Evolutionary conservation across 2,888 invertebrate species (phyloP).

Genomic region (Hyalella azteca): DNA sequence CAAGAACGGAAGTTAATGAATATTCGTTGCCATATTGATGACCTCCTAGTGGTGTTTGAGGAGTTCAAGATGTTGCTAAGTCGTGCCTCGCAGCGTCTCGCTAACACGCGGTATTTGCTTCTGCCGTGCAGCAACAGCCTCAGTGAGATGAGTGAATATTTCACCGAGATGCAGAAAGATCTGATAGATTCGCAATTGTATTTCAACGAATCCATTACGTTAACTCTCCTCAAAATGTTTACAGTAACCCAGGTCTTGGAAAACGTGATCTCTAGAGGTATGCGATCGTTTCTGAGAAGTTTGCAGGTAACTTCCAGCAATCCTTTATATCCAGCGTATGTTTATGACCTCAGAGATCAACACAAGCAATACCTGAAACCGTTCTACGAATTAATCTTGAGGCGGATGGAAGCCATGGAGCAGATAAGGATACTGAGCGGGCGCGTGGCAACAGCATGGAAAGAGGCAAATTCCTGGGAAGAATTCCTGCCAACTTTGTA

Average conservation of each 20-base stretch:
- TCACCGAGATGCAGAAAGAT: background rate
- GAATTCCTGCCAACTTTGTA: constrained; percentile 2
- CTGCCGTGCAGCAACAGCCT: constrained; percentile 15
- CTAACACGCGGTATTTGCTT: constrained; percentile 8
- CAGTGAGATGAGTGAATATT: background rate
- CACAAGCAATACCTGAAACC: background rate
- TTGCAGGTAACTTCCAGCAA: background rate
- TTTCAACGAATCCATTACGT: background rate
- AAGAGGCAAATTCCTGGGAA: background rate
- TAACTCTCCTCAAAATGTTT: background rate
- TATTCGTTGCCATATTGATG: background rate
- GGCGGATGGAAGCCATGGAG: background rate
- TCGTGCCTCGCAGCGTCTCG: background rate
- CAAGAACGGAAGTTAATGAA: background rate
- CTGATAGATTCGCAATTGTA: background rate
- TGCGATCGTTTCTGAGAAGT: background rate
- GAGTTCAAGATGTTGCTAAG: background rate
- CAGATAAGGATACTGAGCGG: background rate
- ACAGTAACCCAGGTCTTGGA: background rate
- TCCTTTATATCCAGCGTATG: background rate
- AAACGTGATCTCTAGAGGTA: background rate
- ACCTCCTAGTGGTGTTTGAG: background rate
- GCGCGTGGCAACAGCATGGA: background rate
- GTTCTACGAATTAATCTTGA: background rate
- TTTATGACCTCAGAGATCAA: background rate